Percentiles rank a stretch among this genome's conserved stretches.
Evolutionary conservation across 1,140 invertebrate genomes (phyloP).

Genomic region (Tetraneura akinire): DNA sequence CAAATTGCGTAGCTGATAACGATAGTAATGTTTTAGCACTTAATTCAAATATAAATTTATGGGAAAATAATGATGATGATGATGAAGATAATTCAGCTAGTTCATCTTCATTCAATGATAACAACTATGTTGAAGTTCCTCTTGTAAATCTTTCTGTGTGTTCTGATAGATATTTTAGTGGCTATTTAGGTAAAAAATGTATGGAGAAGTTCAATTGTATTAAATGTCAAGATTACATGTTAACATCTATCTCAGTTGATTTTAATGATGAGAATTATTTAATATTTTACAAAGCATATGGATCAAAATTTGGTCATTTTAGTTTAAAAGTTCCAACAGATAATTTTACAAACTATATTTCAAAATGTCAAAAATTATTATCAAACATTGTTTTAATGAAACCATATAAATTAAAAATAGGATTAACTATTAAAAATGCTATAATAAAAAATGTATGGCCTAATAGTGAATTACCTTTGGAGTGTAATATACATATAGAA

Average conservation of each 20-base stretch:
- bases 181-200: constrained; percentile 11
- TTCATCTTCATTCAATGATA: not conserved
- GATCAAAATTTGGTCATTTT: not conserved
- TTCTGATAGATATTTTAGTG: constrained; percentile 8
- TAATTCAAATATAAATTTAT: not conserved
- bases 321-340: not conserved
- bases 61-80: not conserved
- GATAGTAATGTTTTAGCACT: not conserved
- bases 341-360: constrained; percentile 20
- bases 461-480: not conserved
- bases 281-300: constrained; percentile 27
- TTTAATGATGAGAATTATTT: not conserved
- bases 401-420: not conserved
- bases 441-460: constrained; percentile 13
- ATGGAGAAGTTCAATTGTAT: not conserved
- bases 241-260: not conserved
- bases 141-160: not conserved
- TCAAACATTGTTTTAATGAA: constrained; percentile 10
- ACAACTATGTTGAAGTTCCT: not conserved
- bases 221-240: not conserved
- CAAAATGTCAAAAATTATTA: constrained; percentile 1
- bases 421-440: not conserved
- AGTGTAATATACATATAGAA: not conserved
- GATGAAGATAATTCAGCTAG: not conserved
- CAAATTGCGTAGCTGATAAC: not conserved